Base-by-base conservation (phyloP, 2,113 vertebrate species). In the Fukomys damarensis region DNA sequence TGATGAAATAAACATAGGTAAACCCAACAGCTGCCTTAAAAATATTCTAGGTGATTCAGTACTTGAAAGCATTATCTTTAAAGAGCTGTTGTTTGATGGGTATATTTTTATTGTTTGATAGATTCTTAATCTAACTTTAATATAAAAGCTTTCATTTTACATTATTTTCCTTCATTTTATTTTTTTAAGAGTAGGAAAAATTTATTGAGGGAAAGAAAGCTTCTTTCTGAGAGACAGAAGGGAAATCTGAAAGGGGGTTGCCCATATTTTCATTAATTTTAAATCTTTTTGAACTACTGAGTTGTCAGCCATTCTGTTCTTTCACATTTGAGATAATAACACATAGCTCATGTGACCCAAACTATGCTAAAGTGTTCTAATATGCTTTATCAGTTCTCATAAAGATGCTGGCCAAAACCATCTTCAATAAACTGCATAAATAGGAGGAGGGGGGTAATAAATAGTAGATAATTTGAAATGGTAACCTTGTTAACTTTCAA, bases 81-180 rank as follows among this genome's bases (percentile, higher is more conserved):
- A 49, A 68, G 66, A 90, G 0, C 17, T 77, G 0, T 56, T 4
- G 66, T 66, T 61, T 59, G 6, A 11, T 63, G 30, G 14, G 1
- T 63, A 87, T 22, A 20, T 87, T 95, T 89, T 59, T 19, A 54
- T 66, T 90, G 46, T 90, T 89, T 94, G 56, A 7, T 77, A 86
- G 49, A 65, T 86, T 95, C 61, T 94, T 96, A 3, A 54, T 80
- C 59, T 92, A 66, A 86, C 10, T 79, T 87, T 85, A 87, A 84
- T 72, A 49, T 41, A 87, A 30, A 54, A 72, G 30, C n/a, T 90
- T 12, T 88, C 6, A 1, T 90, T 94, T 89, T 90, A 61, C 46
- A 24, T 92, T 79, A n/a, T n/a, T n/a, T n/a, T n/a, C n/a, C n/a
- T n/a, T n/a, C n/a, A n/a, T n/a, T n/a, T n/a, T n/a, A n/a, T n/a